These are phyloP conservation scores for Microvelia longipes DNA, from an alignment of 1,140 invertebrate species.

Conservation along the genomic window DNA sequence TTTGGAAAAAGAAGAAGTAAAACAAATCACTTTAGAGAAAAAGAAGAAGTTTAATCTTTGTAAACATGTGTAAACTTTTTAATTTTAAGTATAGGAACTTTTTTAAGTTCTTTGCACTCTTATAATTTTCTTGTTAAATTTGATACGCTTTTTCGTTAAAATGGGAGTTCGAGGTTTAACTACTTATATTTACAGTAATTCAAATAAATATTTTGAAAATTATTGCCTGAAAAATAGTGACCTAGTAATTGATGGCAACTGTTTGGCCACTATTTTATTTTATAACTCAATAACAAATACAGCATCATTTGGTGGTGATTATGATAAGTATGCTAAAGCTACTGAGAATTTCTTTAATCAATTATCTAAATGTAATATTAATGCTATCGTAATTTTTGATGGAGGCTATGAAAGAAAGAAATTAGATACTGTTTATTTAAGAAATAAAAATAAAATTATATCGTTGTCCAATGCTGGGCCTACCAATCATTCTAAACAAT, in stretches of 20 bases:
- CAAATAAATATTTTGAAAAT: constrained; percentile 17
- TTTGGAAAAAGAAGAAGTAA: too few relatives aligned
- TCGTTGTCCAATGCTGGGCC: constrained; percentile 9
- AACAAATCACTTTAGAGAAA: too few relatives aligned
- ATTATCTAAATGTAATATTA: constrained; percentile 53
- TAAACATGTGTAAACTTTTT: too few relatives aligned
- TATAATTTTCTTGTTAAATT: too few relatives aligned
- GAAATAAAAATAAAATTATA: constrained; percentile 44
- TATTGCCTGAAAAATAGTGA: constrained; percentile 48
- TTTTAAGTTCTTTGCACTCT: too few relatives aligned
- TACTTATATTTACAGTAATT: background rate
- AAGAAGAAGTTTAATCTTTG: too few relatives aligned
- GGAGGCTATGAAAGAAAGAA: constrained; percentile 64
- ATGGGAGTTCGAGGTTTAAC: background rate
- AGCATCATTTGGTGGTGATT: constrained; percentile 71
- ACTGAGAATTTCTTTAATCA: constrained; percentile 53
- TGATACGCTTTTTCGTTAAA: too few relatives aligned
- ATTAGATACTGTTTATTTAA: constrained; percentile 45
- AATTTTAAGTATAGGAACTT: too few relatives aligned
- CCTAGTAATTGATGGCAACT: constrained; percentile 70
- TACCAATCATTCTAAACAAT: constrained; percentile 10
- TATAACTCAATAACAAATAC: constrained; percentile 40
- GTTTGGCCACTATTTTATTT: constrained; percentile 57
- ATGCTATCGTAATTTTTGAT: constrained; percentile 65
- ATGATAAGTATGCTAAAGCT: constrained; percentile 50